Conservation (phyloP, 2,113 vertebrate genomes). For the Corythaeola cristata region DNA sequence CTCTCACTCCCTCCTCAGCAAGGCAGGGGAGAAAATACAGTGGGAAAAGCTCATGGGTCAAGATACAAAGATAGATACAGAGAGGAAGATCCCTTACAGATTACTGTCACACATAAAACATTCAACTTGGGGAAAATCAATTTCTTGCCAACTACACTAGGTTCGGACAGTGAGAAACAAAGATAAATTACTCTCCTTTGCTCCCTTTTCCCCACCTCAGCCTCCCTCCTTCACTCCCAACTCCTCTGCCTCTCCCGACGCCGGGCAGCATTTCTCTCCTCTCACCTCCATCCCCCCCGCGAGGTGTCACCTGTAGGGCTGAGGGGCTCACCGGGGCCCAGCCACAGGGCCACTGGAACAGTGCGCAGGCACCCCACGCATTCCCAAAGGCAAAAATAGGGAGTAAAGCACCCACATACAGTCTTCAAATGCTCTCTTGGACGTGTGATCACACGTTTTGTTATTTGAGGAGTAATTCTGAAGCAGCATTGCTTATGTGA, state of each 20-base stretch:
- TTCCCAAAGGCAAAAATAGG: not conserved
- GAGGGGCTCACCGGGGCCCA: fast-evolving
- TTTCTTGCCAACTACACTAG: not conserved
- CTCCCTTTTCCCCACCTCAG: not conserved
- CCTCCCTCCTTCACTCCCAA: not conserved
- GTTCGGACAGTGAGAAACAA: not conserved
- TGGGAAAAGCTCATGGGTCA: not conserved
- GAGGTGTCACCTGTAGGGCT: not conserved
- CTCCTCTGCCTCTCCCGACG: not conserved
- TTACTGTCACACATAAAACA: not conserved
- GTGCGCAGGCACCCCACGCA: too few relatives aligned
- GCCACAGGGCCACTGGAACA: fast-evolving
- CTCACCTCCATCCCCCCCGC: fast-evolving
- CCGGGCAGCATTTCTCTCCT: not conserved
- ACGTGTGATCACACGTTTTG: fast-evolving
- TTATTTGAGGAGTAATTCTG: not conserved
- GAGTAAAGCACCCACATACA: fast-evolving
- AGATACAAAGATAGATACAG: not conserved
- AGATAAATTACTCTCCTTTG: not conserved
- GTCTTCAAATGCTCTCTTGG: not conserved
- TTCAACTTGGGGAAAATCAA: not conserved
- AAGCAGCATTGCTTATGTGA: fast-evolving
- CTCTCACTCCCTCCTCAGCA: not conserved
- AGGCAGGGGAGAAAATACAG: not conserved
- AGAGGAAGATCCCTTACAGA: not conserved